Evolutionary conservation across 92 coral and sea anemone species (phyloP), one percentile per base, ranked within the genome.

Genomic region (Nematostella vectensis): DNA sequence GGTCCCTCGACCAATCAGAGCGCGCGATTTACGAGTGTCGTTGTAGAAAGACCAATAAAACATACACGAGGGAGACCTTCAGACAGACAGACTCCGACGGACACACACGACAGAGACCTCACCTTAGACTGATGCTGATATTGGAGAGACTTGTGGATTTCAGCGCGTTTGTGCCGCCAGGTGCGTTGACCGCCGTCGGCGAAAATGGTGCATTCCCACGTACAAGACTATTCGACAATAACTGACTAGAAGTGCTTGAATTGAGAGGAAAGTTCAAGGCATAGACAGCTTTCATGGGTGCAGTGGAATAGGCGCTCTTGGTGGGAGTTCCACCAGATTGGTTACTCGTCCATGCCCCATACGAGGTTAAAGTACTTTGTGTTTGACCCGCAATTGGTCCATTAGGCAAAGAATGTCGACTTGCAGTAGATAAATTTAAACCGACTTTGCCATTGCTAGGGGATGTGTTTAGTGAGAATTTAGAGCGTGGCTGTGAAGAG

Each of bases 241-340:
- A 61, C 69, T 74, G 83, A 47, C 75, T 83, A 1, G 89, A 62
- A 18, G 82, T 76, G 70, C 74, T 74, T 17, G 97, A 89, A 55
- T 83, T 78, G 43, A 81, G 81, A 25, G 97, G 97, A 75, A 89
- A 89, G 74, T 89, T 89, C 53, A 89, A 67, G 8, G 97, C 97
- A 43, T 77, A 85, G 27, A 89, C 97, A 38, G 91, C 78, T 65
- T 89, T 89, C 82, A 89, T 81, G 45, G 95, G 97, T 29, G 97
- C 95, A 39, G 97, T 89, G 13, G 96, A 89, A 61, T 85, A 89
- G 15, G 80, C 89, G 62, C 75, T 55, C 56, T 81, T 75, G 64
- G 67, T 67, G 9, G 42, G 57, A 17, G 65, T 40, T 55, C 58
- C 72, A 61, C 57, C 70, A 2, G 67, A 27, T 21, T 83, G 60